phyloP scores from a whole-genome alignment of 2,113 vertebrate genomes.

The Hippocampus mohnikei region DNA sequence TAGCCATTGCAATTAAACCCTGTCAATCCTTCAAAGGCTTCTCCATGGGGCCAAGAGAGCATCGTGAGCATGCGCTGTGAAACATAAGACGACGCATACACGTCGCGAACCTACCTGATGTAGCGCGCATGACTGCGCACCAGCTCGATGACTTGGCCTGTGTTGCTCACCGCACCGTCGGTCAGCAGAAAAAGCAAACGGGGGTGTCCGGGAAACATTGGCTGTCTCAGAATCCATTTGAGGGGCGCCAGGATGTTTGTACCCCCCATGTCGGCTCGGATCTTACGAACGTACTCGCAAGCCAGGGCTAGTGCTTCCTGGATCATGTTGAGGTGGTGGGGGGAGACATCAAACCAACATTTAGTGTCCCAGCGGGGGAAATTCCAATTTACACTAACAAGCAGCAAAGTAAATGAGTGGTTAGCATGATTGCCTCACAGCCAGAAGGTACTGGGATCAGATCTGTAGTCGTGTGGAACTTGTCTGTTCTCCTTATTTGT shows the following conservation, averaged over 20 bases:
- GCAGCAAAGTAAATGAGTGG: not conserved
- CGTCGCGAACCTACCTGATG: slow-evolving; percentile 76
- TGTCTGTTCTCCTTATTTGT: not conserved
- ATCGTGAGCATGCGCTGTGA: slow-evolving; percentile 13
- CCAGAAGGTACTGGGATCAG: not conserved
- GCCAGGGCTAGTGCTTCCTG: slow-evolving; percentile 83
- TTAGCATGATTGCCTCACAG: not conserved
- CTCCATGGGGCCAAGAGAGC: not conserved
- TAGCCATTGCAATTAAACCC: not conserved
- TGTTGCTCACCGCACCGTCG: slow-evolving; percentile 75
- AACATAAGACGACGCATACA: not conserved
- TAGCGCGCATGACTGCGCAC: slow-evolving; percentile 79
- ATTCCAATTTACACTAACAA: not conserved
- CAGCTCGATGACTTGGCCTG: slow-evolving; percentile 86
- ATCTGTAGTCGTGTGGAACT: not conserved
- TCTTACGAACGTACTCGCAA: slow-evolving; percentile 80
- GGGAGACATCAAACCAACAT: too few species aligned
- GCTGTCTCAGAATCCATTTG: slow-evolving; percentile 85
- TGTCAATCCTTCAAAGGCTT: not conserved
- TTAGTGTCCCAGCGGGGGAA: too few species aligned
- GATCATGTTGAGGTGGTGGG: not conserved
- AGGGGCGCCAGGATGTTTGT: slow-evolving; percentile 84
- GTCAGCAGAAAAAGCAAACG: slow-evolving; percentile 87
- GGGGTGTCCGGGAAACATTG: slow-evolving; percentile 80
- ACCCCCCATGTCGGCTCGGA: slow-evolving; percentile 85